Percentiles rank a stretch among this genome's conserved stretches.
Conservation (phyloP, 2,888 invertebrate species). For the Ichneumoninae sp. region DNA sequence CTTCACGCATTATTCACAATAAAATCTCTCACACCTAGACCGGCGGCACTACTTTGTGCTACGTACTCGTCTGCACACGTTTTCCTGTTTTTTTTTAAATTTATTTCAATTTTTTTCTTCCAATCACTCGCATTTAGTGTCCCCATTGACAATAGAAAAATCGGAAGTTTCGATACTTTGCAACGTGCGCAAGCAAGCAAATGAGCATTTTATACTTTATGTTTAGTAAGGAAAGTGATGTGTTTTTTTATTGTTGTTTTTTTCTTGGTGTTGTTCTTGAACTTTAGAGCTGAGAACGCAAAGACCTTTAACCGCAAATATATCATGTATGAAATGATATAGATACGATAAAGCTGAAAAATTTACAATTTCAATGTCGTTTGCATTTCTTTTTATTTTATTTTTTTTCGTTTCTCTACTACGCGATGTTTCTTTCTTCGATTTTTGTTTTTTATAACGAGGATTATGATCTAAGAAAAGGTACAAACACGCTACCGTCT, state of each 20-base stretch:
- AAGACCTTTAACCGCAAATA: not conserved
- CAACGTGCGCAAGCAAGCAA: conserved; percentile 57
- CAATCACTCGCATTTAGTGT: conserved; percentile 40
- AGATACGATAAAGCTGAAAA: conserved; percentile 40
- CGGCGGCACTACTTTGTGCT: conserved; percentile 72
- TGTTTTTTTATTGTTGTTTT: conserved; percentile 29
- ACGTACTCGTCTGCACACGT: conserved; percentile 61
- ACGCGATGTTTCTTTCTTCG: conserved; percentile 22
- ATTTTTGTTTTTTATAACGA: conserved; percentile 26
- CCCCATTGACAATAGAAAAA: conserved; percentile 49
- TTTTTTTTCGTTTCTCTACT: conserved; percentile 29
- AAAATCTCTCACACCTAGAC: conserved; percentile 62
- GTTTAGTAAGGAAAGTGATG: conserved; percentile 41
- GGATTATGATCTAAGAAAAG: conserved; percentile 68
- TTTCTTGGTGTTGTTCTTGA: conserved; percentile 51
- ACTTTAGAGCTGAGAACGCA: conserved; percentile 41
- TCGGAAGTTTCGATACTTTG: conserved; percentile 13
- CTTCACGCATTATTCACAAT: conserved; percentile 19
- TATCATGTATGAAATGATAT: conserved; percentile 7
- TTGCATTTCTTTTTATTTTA: conserved; percentile 5
- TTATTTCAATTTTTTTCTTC: not conserved
- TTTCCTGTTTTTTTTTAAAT: not conserved
- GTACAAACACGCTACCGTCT: conserved; percentile 80
- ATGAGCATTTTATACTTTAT: conserved; percentile 58
- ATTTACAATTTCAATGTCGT: conserved; percentile 24